Evolutionary conservation across 2,888 invertebrate species (phyloP), one percentile per base, ranked within the genome.

Genomic region (Conus canariensis): DNA sequence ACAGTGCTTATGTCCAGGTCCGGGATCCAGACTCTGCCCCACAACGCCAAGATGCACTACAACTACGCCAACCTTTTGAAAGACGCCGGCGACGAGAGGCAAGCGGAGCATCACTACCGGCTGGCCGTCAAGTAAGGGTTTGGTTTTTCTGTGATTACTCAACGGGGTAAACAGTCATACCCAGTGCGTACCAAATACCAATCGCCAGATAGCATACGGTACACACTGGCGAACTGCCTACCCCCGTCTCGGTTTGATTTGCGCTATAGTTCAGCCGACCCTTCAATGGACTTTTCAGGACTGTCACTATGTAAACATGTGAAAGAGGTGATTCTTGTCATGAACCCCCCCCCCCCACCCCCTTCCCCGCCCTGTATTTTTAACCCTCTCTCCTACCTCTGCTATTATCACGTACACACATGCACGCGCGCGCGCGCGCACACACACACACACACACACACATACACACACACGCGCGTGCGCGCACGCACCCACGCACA

Each of bases 11-110:
- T 60, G 60, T 60, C 12, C 67, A 98, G 98, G 95, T 97, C 98
- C 88, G 98, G 98, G 87, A 96, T 98, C 90, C 97, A 97, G 93
- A 97, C 98, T 22, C 96, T 98, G 88, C 98, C 98, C 0, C 97
- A 98, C 96, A 98, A 98, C 96, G 98, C 98, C 90, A 98, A 98
- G 97, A 97, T 98, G 96, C 98, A 98, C 97, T 98, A 98, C 97
- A 98, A 98, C 97, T 98, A 98, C 95, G 98, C 98, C 85, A 98
- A 98, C 97, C 98, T 98, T 96, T 97, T 98, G 93, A 97, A 98
- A 96, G 98, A 98, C 96, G 97, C 97, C 85, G 97, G 98, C 80
- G 97, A 97, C 94, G 97, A 97, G 91, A 97, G 97, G 93, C 97
- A 97, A 92, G 98, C 98, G 56, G 97, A 98, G 93, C 97, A 97